Percentiles rank a stretch among this genome's conserved stretches.
These are phyloP conservation scores for Actinia equina DNA, from an alignment of 64 coral and sea anemone species.

Conservation along the genomic window DNA sequence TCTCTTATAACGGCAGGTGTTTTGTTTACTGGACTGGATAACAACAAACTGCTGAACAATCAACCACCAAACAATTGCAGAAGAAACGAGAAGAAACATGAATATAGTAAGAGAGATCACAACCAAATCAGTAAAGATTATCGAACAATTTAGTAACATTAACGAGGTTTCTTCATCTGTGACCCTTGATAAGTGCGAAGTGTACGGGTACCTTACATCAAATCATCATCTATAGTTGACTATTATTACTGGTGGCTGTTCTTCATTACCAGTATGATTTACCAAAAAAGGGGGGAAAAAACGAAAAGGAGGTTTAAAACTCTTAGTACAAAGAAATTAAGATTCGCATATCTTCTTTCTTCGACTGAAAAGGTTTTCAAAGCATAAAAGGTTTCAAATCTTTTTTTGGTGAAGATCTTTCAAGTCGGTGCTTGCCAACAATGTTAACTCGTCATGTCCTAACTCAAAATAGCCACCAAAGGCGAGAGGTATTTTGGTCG, in stretches of 20 bases:
- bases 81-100: no score
- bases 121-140: no score
- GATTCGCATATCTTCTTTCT: background rate
- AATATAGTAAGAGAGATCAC: no score
- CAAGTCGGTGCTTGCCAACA: background rate
- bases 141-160: background rate
- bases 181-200: background rate
- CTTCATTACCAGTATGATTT: background rate
- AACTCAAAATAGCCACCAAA: background rate
- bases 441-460: background rate
- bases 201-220: background rate
- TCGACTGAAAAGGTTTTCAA: no score
- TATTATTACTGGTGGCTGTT: background rate
- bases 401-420: background rate
- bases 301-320: background rate
- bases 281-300: background rate
- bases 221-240: background rate
- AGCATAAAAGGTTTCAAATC: background rate
- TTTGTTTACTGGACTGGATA: no score
- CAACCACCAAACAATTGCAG: no score
- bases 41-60: no score
- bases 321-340: background rate
- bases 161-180: constrained; percentile 22
- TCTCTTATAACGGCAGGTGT: no score
- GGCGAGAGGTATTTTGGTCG: background rate